Evolutionary conservation across 2,113 vertebrate genomes (phyloP), one percentile per base, ranked within the genome.

Genomic region (Sula dactylatra): DNA sequence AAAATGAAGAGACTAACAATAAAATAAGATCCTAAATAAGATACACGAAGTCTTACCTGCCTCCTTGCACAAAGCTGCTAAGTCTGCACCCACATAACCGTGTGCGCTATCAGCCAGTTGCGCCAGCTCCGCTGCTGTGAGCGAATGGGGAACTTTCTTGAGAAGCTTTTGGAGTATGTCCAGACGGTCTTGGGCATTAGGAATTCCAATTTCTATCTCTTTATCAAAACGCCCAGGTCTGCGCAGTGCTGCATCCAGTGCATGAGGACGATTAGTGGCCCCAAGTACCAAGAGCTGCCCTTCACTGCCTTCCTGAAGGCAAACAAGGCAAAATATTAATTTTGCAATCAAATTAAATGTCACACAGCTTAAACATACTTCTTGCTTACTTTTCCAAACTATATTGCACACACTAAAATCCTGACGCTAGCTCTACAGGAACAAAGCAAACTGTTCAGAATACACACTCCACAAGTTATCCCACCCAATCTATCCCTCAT

Each of bases 131-230:
- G 96, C 93, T 3, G 86, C 31, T 16, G 91, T 98, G 86, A 99
- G 98, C 0, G 71, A 94, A 88, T 99, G 99, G 1, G 99, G 99
- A 8, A 99, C 97, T 3, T 83, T 96, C 20, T 32, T 96, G 72
- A 99, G 98, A 79, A 98, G 98, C 94, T 99, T 99, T 66, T 95
- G 97, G 17, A 99, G 95, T 82, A 99, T 99, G 82, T 99, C 99
- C 17, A 98, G 97, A 6, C 99, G 98, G 77, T 98, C 99, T 2
- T 73, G 97, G 15, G 98, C 98, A 31, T 98, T 97, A 5, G 99
- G 99, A 72, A 99, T 98, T 2, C 99, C 99, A 38, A 99, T 99
- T 97, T 99, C 99, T 92, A 99, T 98, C 97, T 99, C 99, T 90
- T 99, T 99, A 95, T 99, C 99, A 25, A 99, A 99, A 34, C 99